phyloP scores from a whole-genome alignment of 2,113 vertebrate species.

The Todiramphus chloris region DNA sequence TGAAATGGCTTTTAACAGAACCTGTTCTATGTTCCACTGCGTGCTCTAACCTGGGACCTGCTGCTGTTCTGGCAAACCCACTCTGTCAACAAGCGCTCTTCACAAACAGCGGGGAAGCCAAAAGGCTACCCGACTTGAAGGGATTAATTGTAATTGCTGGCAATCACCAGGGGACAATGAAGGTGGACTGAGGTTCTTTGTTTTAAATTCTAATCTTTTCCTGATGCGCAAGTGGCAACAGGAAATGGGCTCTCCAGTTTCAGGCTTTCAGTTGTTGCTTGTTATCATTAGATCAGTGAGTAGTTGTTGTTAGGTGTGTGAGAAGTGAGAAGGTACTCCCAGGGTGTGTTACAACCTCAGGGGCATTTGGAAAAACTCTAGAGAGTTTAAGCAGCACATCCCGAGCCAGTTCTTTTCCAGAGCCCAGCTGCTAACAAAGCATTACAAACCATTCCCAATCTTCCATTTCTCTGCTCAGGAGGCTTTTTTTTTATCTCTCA shows the following conservation, averaged over 20 bases:
- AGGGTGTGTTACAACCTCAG: fast-evolving
- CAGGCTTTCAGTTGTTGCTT: not conserved
- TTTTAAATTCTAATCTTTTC: not conserved
- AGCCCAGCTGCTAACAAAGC: not conserved
- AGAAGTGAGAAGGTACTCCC: not conserved
- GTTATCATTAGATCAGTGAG: fast-evolving
- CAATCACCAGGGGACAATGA: not conserved
- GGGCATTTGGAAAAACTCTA: not conserved
- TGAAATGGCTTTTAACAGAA: not conserved
- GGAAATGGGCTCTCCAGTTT: not conserved
- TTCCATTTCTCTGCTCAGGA: not conserved
- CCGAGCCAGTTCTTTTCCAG: not conserved
- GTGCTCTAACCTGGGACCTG: not conserved
- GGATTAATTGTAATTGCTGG: not conserved
- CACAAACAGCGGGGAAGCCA: not conserved
- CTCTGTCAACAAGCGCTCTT: not conserved
- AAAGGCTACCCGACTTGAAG: not conserved
- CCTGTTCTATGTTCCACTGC: not conserved
- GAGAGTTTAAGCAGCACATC: not conserved
- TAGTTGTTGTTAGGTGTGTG: not conserved
- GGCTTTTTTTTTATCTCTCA: not conserved
- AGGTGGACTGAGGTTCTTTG: not conserved
- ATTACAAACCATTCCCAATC: not conserved
- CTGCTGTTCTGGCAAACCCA: not conserved
- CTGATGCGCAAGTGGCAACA: not conserved